Evolutionary conservation across 64 coral and sea anemone species (phyloP), one percentile per base, ranked within the genome.

Genomic region (Orbicella faveolata): DNA sequence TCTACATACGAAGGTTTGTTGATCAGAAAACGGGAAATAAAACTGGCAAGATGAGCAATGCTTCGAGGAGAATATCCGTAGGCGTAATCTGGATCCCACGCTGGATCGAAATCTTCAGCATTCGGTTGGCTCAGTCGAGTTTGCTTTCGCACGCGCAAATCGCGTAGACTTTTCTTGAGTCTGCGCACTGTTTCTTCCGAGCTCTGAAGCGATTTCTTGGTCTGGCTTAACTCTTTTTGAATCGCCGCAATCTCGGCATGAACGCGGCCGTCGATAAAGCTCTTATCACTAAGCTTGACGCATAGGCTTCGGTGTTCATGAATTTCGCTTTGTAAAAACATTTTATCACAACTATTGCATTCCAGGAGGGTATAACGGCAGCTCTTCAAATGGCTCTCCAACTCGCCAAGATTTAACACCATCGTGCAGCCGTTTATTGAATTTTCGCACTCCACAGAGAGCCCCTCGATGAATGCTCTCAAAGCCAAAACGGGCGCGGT

Each of bases 51-150:
- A 48, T 97, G 88, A 57, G 83, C 77, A 36, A 94, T 90, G 34
- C 92, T 94, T 39, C 90, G 75, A 11, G 95, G 92, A 6, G 95
- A 97, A 21, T 97, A 97, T 0, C 95, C 95, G 11, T 97, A 97
- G 0, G 87, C 75, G 4, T 97, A 97, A 19, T 90, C 92, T 4
- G 92, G 89, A 44, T 97, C 95, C 65, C 89, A 90, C 34, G 87
- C 92, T 26, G 80, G 86, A 75, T 97, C 92, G 2, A 90, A 55
- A 35, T 97, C 95, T 21, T 94, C 92, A 53, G 67, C 67, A 26
- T 88, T 52, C 15, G 88, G 84, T 80, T 91, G 76, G 34, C 57
- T 88, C 25, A 83, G 83, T 20, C 76, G 89, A n/a, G 88, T 21
- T 36, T 83, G 68, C 37, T 82, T 68, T 53, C 75, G 83, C 3